Evolutionary conservation across 2,888 invertebrate genomes (phyloP), one percentile per base, ranked within the genome.

Genomic region (Drosophila quinaria): DNA sequence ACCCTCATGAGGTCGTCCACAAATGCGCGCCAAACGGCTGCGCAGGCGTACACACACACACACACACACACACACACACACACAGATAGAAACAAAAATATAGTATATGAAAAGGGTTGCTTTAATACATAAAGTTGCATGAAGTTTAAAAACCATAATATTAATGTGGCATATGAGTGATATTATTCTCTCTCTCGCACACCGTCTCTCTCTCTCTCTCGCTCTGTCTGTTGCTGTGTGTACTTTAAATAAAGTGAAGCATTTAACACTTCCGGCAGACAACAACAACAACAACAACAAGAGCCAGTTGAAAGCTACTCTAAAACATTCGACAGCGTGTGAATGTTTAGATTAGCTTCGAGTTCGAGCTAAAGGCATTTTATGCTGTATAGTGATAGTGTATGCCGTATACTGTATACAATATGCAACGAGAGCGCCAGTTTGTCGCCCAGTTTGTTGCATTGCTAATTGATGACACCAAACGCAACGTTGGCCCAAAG

Each of bases 221-320:
- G 10, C 35, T 9, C 58, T 25, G 31, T 63, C 50, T 76, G 46
- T 70, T 44, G 52, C 37, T 69, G 51, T 69, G 74, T 76, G 77
- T 84, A 87, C 81, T 89, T 87, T 74, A 81, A 86, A 89, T 87
- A 84, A 89, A 89, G 85, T 84, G 80, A 86, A 89, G 89, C 85
- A 84, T 89, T 86, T 86, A 86, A 86, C 89, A 89, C 89, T 87
- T 86, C 86, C 89, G 89, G 89, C 82, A 76, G 72, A 74, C 70
- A 69, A 51, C 66, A 70, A 72, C 66, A 78, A 70, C 71, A 74
- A 52, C 46, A 58, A 62, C 65, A 72, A 44, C 72, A 69, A 54
- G 51, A 60, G 35, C 55, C 52, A 60, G 19, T 49, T 25, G 35
- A 51, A 71, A 61, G 44, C 69, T 52, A 70, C 61, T 63, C 50